Conservation (phyloP, 2,113 vertebrate genomes). For the Amia ocellicauda region DNA sequence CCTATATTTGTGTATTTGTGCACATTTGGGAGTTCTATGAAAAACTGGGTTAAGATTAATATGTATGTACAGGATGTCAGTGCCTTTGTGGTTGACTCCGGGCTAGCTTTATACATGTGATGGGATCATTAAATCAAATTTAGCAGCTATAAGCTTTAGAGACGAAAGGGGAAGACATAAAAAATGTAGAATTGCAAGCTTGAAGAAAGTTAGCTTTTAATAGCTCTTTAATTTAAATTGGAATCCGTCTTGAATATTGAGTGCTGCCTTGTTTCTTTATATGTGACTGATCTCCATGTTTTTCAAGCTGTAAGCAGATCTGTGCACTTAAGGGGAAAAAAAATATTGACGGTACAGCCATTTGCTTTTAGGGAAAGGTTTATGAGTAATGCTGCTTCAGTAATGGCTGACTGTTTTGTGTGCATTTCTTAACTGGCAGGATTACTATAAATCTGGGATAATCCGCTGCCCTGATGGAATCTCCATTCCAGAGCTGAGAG, state of each 20-base stretch:
- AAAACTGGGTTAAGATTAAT: background rate
- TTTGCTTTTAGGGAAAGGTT: conserved; percentile 31
- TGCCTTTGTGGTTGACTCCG: background rate
- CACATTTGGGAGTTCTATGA: background rate
- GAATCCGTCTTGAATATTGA: background rate
- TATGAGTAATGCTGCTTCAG: conserved; percentile 37
- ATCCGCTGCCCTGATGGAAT: conserved; percentile 98
- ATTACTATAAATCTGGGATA: conserved; percentile 98
- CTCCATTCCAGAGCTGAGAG: conserved; percentile 96
- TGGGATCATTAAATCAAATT: too few relatives aligned
- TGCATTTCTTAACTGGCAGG: conserved; percentile 64
- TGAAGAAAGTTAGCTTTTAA: background rate
- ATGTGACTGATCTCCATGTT: conserved; percentile 16
- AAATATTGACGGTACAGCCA: conserved; percentile 20
- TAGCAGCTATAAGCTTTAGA: background rate
- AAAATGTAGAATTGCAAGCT: background rate
- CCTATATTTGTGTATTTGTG: background rate
- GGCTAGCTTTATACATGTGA: background rate
- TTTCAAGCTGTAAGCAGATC: conserved; percentile 31
- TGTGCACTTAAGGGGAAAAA: conserved; percentile 6
- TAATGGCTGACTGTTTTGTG: conserved; percentile 51
- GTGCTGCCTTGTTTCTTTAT: background rate
- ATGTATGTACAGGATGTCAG: background rate
- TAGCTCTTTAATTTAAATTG: background rate
- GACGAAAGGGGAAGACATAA: background rate